A percentile compares a stretch with the other conserved stretches of the same genome.
Evolutionary conservation across 2,797 vertebrate species (phyloP).

Genomic region (Meda fulgida): DNA sequence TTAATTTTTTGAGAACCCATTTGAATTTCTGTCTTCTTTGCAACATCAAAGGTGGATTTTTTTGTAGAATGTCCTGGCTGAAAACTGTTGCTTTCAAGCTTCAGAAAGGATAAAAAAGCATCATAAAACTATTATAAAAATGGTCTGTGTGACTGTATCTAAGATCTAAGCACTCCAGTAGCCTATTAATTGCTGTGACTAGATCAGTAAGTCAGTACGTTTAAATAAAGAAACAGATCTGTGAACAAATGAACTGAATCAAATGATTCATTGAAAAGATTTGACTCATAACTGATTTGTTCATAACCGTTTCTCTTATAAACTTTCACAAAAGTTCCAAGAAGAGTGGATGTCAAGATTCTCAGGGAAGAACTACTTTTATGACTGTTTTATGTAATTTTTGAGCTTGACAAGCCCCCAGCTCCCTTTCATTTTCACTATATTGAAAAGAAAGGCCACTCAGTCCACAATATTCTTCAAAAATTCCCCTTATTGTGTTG

Average conservation of each 20-base stretch:
- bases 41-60: too few relatives aligned
- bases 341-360: neutral
- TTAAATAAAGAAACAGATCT: neutral
- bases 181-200: neutral
- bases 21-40: too few relatives aligned
- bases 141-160: too few relatives aligned
- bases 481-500: neutral
- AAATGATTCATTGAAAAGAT: neutral
- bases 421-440: neutral
- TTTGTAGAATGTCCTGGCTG: neutral
- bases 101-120: too few relatives aligned
- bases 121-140: too few relatives aligned
- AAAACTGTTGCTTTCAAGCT: too few relatives aligned
- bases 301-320: too few relatives aligned
- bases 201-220: too few relatives aligned
- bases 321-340: neutral
- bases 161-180: neutral
- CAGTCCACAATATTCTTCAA: neutral
- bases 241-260: neutral
- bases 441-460: neutral
- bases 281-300: neutral
- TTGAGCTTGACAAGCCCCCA: neutral
- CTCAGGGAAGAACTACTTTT: neutral
- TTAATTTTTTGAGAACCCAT: too few relatives aligned
- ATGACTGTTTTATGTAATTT: neutral